Evolutionary conservation across 2,888 invertebrate species (phyloP).

Genomic region (Drosophila monieri): DNA sequence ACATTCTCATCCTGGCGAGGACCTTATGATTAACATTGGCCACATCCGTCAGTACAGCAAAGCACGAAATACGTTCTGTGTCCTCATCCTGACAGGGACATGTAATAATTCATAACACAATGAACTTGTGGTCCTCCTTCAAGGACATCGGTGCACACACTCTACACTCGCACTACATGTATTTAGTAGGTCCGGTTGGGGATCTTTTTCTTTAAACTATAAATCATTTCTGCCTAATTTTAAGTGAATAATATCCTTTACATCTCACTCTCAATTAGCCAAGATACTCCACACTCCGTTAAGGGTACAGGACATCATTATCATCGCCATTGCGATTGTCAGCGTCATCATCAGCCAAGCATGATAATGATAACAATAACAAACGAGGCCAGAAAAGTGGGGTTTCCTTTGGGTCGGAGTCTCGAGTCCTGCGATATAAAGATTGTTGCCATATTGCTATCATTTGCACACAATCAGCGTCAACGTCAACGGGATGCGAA

Average conservation of each 20-base stretch:
- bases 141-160: slow-evolving; percentile 1
- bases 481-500: slow-evolving; percentile 46
- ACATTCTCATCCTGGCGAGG: background rate
- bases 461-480: slow-evolving; percentile 78
- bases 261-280: slow-evolving; percentile 33
- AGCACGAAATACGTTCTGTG: slow-evolving; percentile 57
- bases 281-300: slow-evolving; percentile 2
- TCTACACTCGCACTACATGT: slow-evolving; percentile 21
- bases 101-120: slow-evolving; percentile 71
- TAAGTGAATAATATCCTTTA: background rate
- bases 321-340: slow-evolving; percentile 42
- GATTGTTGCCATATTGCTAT: slow-evolving; percentile 79
- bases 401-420: background rate
- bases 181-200: slow-evolving; percentile 41
- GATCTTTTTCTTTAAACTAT: background rate
- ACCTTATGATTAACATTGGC: slow-evolving; percentile 4
- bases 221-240: background rate
- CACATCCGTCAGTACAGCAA: slow-evolving; percentile 33
- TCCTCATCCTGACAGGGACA: slow-evolving; percentile 33
- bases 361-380: slow-evolving; percentile 53
- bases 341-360: slow-evolving; percentile 56
- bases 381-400: slow-evolving; percentile 39
- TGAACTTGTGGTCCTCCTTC: slow-evolving; percentile 56
- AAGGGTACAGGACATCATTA: slow-evolving; percentile 36
- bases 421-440: slow-evolving; percentile 52